Evolutionary conservation across 2,888 invertebrate genomes (phyloP), one percentile per base, ranked within the genome.

Genomic region (Macrophya alboannulata): DNA sequence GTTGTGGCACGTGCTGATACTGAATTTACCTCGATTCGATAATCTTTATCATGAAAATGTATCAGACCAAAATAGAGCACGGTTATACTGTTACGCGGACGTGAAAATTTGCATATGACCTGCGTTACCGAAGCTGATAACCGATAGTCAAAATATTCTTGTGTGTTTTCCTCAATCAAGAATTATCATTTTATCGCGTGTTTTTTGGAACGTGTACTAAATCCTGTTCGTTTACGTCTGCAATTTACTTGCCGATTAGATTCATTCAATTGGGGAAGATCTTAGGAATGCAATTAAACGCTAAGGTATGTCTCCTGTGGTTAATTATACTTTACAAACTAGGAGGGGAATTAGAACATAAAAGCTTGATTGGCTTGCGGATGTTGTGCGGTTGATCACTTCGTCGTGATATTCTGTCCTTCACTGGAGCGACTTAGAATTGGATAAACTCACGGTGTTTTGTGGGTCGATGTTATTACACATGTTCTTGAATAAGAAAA

Each of bases 241-340:
- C 21, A 62, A 25, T 25, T 62, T 21, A 62, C 25, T 62, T 25
- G 25, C 1, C 62, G 12, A 62, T 62, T 62, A 25, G 31, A 3
- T 74, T 31, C 25, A 45, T 31, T 68, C 31, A 12, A 77, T 55
- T 77, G 6, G 31, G 48, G 17, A 25, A 51, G 55, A 31, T 37
- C 51, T 77, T 12, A 51, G 77, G 79, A 79, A 81, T 81, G 81
- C 40, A 12, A 81, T 62, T 43, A 43, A 62, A 81, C 40, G 81
- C 59, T 12, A 43, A 81, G 81, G 81, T 81, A 81, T 40, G 81
- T 81, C n/a, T 43, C 31, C n/a, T 45, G 21, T n/a, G 15, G 40
- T 71, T 71, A 40, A 45, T 45, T 76, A 25, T n/a, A 31, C 1
- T 48, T 21, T 45, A 25, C 76, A 48, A 71, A 3, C 25, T 71